These are phyloP conservation scores for Gasteruption jaculator DNA, from an alignment of 2,888 invertebrate species.

Conservation along the genomic window DNA sequence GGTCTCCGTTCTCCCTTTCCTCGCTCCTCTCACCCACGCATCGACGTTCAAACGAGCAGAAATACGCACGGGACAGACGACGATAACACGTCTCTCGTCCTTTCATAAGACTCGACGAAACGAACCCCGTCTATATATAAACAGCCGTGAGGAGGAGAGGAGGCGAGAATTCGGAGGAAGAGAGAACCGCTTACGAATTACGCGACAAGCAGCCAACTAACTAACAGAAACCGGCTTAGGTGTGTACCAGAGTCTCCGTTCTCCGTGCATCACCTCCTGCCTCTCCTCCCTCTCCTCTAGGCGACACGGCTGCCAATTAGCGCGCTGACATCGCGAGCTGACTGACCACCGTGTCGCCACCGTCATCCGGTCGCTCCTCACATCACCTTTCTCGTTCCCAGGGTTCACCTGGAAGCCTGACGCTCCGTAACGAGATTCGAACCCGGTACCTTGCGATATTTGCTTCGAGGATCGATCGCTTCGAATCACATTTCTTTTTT, in stretches of 20 bases:
- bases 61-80: too few species aligned
- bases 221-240: background rate
- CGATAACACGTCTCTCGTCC: slow-evolving; percentile 4
- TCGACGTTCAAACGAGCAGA: slow-evolving; percentile 5
- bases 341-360: slow-evolving; percentile 43
- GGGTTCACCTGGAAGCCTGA: slow-evolving; percentile 17
- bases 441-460: too few species aligned
- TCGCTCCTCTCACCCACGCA: slow-evolving; percentile 23
- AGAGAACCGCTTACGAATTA: slow-evolving; percentile 49
- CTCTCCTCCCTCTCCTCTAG: too few species aligned
- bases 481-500: too few species aligned
- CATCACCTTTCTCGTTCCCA: slow-evolving; percentile 23
- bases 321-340: slow-evolving; percentile 47
- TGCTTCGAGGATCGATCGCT: too few species aligned
- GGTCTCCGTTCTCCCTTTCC: background rate
- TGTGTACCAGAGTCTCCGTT: too few species aligned
- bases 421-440: too few species aligned
- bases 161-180: slow-evolving; percentile 23
- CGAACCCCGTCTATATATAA: slow-evolving; percentile 9
- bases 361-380: slow-evolving; percentile 31
- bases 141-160: slow-evolving; percentile 8
- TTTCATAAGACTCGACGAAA: background rate
- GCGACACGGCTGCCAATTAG: slow-evolving; percentile 51
- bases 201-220: slow-evolving; percentile 33
- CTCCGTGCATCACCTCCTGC: too few species aligned